These are phyloP conservation scores for Rhinatrema bivittatum DNA, from an alignment of 2,797 vertebrate genomes.

Conservation along the genomic window DNA sequence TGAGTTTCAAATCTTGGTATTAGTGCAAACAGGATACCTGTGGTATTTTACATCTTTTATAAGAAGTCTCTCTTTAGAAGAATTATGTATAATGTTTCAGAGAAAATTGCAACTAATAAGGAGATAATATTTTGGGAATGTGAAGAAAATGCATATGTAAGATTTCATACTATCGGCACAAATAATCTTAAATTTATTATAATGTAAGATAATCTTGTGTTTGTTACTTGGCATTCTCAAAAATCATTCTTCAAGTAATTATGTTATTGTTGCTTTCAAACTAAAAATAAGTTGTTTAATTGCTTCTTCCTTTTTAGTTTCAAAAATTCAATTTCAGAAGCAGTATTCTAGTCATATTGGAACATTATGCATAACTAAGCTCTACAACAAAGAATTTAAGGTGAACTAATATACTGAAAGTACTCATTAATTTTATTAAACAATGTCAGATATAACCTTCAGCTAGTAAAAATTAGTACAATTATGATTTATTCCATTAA, in stretches of 20 bases:
- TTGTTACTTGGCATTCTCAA: constrained; percentile 18
- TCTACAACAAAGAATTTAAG: constrained; percentile 5
- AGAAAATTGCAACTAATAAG: constrained; percentile 38
- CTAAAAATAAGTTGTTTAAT: constrained; percentile 5
- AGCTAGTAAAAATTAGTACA: too few relatives aligned
- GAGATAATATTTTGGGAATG: constrained; percentile 32
- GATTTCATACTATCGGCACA: constrained; percentile 25
- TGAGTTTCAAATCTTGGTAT: constrained; percentile 44
- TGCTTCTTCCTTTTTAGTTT: constrained; percentile 1
- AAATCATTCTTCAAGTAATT: constrained; percentile 17
- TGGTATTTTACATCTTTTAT: constrained; percentile 25
- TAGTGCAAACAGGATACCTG: constrained; percentile 32
- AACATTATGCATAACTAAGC: constrained; percentile 1
- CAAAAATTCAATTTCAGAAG: constrained; percentile 14
- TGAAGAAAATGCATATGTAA: constrained; percentile 29
- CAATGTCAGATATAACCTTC: too few relatives aligned
- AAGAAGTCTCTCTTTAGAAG: constrained; percentile 23
- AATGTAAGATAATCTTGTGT: constrained; percentile 20
- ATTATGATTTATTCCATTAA: too few relatives aligned
- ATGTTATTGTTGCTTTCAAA: constrained; percentile 22
- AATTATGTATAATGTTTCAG: constrained; percentile 30
- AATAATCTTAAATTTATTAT: constrained; percentile 32
- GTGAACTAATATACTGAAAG: too few relatives aligned
- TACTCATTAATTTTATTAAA: too few relatives aligned
- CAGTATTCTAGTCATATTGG: constrained; percentile 14